phyloP scores from a whole-genome alignment of 2,113 vertebrate genomes.

The Periophthalmus modestus region DNA sequence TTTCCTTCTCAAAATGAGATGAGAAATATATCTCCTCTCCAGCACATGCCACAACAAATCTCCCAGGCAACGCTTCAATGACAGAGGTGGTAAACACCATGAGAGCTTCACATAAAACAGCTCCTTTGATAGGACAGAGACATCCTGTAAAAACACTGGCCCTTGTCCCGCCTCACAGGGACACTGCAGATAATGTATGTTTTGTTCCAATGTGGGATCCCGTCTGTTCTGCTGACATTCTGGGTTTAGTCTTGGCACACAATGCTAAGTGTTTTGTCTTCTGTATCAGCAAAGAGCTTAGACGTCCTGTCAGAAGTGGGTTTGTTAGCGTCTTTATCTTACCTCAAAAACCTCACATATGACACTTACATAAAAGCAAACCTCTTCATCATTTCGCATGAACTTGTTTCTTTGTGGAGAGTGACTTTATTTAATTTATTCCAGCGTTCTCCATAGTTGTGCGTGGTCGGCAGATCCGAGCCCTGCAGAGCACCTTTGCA shows the following conservation, averaged over 20 bases:
- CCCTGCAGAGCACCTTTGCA: conserved; percentile 11
- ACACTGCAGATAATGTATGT: conserved; percentile 32
- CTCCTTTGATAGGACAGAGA: conserved; percentile 49
- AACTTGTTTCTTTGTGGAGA: background rate
- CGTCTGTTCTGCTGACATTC: conserved; percentile 28
- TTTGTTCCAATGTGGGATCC: conserved; percentile 30
- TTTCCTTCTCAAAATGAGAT: conserved; percentile 11
- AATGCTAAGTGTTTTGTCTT: conserved; percentile 18
- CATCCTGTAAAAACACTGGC: conserved; percentile 58
- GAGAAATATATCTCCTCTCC: conserved; percentile 56
- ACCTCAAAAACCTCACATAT: background rate
- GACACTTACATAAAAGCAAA: background rate
- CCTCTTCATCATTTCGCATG: background rate
- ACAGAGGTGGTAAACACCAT: conserved; percentile 65
- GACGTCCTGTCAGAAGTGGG: background rate
- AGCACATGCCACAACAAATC: conserved; percentile 62
- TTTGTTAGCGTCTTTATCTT: background rate
- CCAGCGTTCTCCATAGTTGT: conserved; percentile 9
- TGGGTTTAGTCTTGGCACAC: conserved; percentile 32
- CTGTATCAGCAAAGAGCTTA: background rate
- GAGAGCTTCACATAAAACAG: conserved; percentile 68
- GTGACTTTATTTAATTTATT: conserved; percentile 16
- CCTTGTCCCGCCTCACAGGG: conserved; percentile 36
- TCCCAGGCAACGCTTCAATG: conserved; percentile 57
- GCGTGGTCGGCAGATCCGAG: background rate